Evolutionary conservation across 2,797 vertebrate genomes (phyloP).

Genomic region (Danionella dracula): DNA sequence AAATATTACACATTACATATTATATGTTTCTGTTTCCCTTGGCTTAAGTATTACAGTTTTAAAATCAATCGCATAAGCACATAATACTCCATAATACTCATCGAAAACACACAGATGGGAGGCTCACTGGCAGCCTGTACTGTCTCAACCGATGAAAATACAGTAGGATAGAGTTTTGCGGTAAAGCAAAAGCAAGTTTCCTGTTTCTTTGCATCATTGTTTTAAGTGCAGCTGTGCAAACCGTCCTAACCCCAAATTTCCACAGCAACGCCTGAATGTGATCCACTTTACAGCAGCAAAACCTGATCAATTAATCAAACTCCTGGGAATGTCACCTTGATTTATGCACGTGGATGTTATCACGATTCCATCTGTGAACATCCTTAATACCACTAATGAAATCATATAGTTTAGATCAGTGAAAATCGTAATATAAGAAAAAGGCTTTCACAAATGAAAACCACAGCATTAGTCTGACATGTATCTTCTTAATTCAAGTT

Average conservation of each 20-base stretch:
- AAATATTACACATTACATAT: background rate
- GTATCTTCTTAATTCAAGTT: background rate
- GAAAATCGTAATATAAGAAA: background rate
- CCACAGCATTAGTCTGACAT: background rate
- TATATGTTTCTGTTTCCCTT: too few relatives aligned
- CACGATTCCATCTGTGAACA: background rate
- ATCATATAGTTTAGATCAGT: background rate
- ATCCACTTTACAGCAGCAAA: conserved; percentile 2
- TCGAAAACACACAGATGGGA: too few relatives aligned
- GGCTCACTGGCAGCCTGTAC: too few relatives aligned
- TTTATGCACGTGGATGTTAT: conserved; percentile 23
- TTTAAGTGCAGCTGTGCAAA: conserved; percentile 41
- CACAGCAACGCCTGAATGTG: conserved; percentile 14
- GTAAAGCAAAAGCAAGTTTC: conserved; percentile 43
- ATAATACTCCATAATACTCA: too few relatives aligned
- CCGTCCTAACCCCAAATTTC: conserved; percentile 24
- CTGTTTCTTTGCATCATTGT: conserved; percentile 37
- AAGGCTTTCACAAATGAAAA: background rate
- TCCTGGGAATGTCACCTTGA: conserved; percentile 20
- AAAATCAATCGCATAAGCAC: too few relatives aligned
- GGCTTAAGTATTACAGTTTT: too few relatives aligned
- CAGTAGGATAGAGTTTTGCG: conserved; percentile 6
- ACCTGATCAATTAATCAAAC: conserved; percentile 30
- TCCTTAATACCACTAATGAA: background rate
- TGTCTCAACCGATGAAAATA: background rate